Percentiles rank a stretch among this genome's conserved stretches.
These are phyloP conservation scores for Harpagus bidentatus DNA, from an alignment of 2,113 vertebrate species.

Conservation along the genomic window DNA sequence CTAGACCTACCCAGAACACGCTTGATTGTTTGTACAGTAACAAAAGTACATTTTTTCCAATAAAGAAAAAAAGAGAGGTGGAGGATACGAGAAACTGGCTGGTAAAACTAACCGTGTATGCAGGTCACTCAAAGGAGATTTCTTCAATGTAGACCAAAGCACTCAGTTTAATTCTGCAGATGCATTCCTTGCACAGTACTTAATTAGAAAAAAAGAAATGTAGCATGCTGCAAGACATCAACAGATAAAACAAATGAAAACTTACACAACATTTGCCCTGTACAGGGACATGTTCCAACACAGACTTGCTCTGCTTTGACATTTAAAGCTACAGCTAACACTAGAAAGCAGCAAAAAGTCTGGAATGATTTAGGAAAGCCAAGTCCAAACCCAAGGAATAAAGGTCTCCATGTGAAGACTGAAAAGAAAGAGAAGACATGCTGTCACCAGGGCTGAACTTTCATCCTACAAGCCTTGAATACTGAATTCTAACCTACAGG, in stretches of 20 bases:
- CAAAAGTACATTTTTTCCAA: not conserved
- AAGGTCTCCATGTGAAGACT: not conserved
- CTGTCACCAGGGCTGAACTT: not conserved
- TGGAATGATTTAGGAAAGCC: not conserved
- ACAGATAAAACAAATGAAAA: not conserved
- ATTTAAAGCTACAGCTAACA: not conserved
- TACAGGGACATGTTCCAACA: not conserved
- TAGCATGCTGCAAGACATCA: not conserved
- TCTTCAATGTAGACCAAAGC: not conserved
- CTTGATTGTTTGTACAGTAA: conserved; percentile 24
- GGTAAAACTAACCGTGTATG: not conserved
- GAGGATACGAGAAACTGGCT: not conserved
- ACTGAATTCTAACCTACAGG: not conserved
- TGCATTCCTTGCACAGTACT: not conserved
- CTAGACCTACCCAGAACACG: not conserved
- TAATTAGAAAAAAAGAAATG: not conserved
- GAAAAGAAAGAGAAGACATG: not conserved
- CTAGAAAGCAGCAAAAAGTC: not conserved
- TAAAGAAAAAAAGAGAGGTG: not conserved
- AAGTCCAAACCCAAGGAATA: not conserved
- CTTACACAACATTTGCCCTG: not conserved
- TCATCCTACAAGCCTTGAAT: not conserved
- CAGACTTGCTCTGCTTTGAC: not conserved
- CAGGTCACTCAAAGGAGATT: not conserved
- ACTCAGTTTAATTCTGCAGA: not conserved